Base-by-base conservation (phyloP, 2,113 vertebrate species). In the Tragelaphus imberbis region DNA sequence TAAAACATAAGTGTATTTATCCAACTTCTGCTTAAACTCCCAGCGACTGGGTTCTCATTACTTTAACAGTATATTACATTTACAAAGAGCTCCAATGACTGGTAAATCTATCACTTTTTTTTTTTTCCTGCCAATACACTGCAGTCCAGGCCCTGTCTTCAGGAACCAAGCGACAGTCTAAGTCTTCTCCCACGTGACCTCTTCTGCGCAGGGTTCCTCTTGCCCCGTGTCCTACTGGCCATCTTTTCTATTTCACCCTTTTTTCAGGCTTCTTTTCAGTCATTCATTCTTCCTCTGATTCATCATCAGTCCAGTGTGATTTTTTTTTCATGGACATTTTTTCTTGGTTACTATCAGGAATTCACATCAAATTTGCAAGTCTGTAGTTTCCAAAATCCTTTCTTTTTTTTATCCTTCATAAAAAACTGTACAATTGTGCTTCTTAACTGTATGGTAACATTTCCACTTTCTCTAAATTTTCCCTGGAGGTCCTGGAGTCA, bases 361-460 rank as follows among this genome's bases (percentile, higher is more conserved):
- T 87, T 89, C 49, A 87, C 5, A 63, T 82, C 53, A 56, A 88
- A 44, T 28, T 93, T 88, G 36, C 28, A 23, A 27, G 16, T 58
- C 19, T 94, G 12, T 44, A 36, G 25, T 51, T 44, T 85, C 19
- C 68, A 92, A 91, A 90, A 36, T 53, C 16, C 7, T 94, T 87
- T 82, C 44, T 7, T 68, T 55, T 40, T 36, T 36, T 2, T n/a
- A 51, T 1, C 47, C 7, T 84, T 71, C 40, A n/a, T 23, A 80
- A 81, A 79, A 87, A 75, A 17, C 9, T 80, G 3, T 33, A 28
- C 25, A 15, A 27, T 56, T 30, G 9, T n/a, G 16, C 30, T 84
- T 95, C 40, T 55, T 85, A 4, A 40, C 75, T 85, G 13, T 33
- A 79, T 84, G 51, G n/a, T 85, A 68, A 88, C 23, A 94, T 84